Percentiles rank a stretch among this genome's conserved stretches.
Evolutionary conservation across 2,113 vertebrate species (phyloP).

Genomic region (Notarius lentiginosus): DNA sequence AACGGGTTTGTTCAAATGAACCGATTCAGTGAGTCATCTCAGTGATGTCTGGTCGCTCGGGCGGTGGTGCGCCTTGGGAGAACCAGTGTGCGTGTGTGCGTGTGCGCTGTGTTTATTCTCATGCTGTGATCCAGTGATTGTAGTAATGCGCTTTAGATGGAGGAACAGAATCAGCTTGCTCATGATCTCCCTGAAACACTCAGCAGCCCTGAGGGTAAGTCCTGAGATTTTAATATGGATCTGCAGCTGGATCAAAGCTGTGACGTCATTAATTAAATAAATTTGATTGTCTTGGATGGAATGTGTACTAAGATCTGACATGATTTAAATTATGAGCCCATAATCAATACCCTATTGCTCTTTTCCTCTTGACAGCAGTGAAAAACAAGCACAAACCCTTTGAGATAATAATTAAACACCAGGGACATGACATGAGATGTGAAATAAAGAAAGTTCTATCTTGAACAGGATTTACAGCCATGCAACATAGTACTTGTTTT

Average conservation of each 20-base stretch:
- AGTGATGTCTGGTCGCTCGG: neutral
- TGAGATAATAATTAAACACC: no score
- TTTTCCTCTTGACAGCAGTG: neutral
- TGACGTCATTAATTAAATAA: slow-evolving; percentile 9
- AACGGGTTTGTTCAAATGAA: neutral
- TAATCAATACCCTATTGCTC: neutral
- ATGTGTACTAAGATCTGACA: neutral
- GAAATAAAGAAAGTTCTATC: no score
- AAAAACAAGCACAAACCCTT: no score
- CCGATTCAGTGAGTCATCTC: neutral
- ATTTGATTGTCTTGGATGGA: neutral
- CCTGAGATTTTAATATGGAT: neutral
- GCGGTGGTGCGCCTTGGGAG: neutral
- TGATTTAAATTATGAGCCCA: neutral
- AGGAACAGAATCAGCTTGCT: neutral
- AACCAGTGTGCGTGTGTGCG: neutral
- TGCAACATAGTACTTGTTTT: no score
- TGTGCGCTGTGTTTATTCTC: neutral
- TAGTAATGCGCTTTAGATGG: slow-evolving; percentile 10
- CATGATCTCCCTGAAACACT: neutral
- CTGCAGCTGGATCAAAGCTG: neutral
- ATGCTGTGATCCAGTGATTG: neutral
- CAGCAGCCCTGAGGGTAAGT: neutral
- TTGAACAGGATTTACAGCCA: no score
- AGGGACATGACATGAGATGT: no score